Evolutionary conservation across 2,888 invertebrate species (phyloP), one percentile per base, ranked within the genome.

Genomic region (Actias luna): DNA sequence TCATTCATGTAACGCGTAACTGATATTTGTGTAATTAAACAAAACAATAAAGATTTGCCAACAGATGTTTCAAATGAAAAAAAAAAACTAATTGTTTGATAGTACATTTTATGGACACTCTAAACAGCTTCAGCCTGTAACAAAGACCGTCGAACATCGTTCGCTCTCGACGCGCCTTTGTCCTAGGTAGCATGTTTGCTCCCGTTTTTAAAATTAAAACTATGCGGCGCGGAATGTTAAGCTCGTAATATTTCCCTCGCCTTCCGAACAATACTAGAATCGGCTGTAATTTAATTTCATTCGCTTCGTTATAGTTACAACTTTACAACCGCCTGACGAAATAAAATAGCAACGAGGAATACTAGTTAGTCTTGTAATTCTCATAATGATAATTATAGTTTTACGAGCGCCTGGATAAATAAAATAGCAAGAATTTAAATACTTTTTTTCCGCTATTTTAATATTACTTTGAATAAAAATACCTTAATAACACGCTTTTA

Each of bases 141-240:
- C 65, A 62, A 63, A 61, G 12, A 12, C 58, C 61, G 5, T 29
- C 4, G 8, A n/a, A n/a, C 50, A 39, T 59, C 64, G 64, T 61
- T 62, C 68, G 74, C 77, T 76, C 81, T 77, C 82, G 72, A 76
- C 77, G 61, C 75, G 82, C 85, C 87, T 89, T 91, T 91, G 89
- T 90, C 78, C 88, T 87, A 86, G 80, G 76, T 77, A 80, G 82
- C 80, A 80, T 84, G 88, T 87, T 89, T 88, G 89, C 82, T 85
- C 89, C 79, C 87, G 87, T 89, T 90, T 87, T 89, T 89, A 80
- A 89, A 91, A 91, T 91, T 91, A 91, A 91, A 91, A 91, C 88
- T 89, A 89, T 86, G 89, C 84, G 84, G 87, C 74, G 84, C 83
- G 88, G 87, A 89, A 89, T 80, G 83, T 77, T 78, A 68, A 73